Base-by-base conservation (phyloP, 2,797 vertebrate species). In the Toxotes lorentzi region DNA sequence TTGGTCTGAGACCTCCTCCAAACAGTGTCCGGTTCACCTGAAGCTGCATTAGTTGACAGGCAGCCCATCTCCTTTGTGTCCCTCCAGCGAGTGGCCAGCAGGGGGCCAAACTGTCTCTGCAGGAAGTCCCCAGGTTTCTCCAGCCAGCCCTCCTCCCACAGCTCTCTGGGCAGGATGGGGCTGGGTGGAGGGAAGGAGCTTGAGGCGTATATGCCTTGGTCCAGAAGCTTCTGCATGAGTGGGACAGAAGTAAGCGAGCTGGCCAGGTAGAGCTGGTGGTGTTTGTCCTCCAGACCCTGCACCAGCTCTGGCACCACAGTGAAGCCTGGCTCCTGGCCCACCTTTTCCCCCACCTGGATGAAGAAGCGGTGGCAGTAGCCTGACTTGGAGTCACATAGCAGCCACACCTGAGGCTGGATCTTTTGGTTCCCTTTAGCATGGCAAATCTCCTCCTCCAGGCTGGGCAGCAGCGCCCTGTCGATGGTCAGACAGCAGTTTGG, bases 371-470 rank as follows among this genome's bases (percentile, higher is more conserved):
- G 96, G 82, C 96, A 96, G 85, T 95, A 96, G n/a, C 96, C 96
- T 0, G 96, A 95, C 79, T 96, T 96, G 21, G 96, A 96, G 77
- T 96, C 96, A 9, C 95, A 96, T 47, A 96, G 91, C 34, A 96
- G 92, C 96, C 96, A 96, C 24, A 96, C 93, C 86, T 90, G 91
- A 1, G 94, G 94, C 74, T 90, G 94, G 17, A 79, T 82, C 70
- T 77, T 86, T 1, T 82, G 65, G 30, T 47, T 48, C 9, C 62
- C 83, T 23, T 81, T 91, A 48, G 66, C n/a, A 0, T 53, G 40
- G 53, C 58, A 10, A 17, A 60, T 53, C 10, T 87, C 90, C 24
- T 85, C 88, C 45, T 94, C 94, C 43, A 91, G 85, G 30, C 89
- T 67, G 2, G 94, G 94, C 56, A 96, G 83, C 70, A 95, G 90